A percentile compares a stretch with the other conserved stretches of the same genome.
Evolutionary conservation across 2,888 invertebrate genomes (phyloP).

Genomic region (Trypoxylon attenuatum): DNA sequence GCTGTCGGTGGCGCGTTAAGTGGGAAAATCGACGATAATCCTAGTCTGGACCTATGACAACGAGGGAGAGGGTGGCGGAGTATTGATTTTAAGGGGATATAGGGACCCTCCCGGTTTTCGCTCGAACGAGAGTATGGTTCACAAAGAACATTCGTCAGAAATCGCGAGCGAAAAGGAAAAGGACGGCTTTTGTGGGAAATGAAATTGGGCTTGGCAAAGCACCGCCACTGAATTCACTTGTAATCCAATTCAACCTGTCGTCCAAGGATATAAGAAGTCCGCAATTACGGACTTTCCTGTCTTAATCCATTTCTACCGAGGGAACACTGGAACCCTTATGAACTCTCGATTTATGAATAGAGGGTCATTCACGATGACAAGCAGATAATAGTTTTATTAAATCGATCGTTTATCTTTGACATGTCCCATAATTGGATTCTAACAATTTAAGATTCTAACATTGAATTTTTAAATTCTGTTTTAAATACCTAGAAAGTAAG

Average conservation of each 20-base stretch:
- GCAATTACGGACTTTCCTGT: no score
- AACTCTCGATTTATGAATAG: no score
- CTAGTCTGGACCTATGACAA: conserved; percentile 52
- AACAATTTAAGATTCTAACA: no score
- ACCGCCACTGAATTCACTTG: background rate
- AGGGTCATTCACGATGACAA: no score
- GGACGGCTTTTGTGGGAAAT: conserved; percentile 7
- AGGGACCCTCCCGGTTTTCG: conserved; percentile 1
- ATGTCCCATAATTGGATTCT: no score
- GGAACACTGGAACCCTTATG: no score
- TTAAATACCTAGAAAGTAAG: no score
- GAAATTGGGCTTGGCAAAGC: background rate
- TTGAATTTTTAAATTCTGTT: no score
- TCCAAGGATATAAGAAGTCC: no score
- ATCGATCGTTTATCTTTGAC: no score
- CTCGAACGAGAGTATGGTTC: conserved; percentile 1
- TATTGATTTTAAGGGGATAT: conserved; percentile 49
- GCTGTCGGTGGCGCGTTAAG: conserved; percentile 30
- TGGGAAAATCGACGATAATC: conserved; percentile 45
- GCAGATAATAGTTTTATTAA: no score
- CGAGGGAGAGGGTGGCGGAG: conserved; percentile 24
- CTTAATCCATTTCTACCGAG: no score
- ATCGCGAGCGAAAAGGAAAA: background rate
- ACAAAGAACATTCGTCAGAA: conserved; percentile 28
- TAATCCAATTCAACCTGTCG: conserved; percentile 18